Conservation (phyloP, 2,113 vertebrate species). For the Ceyx margarethae region DNA sequence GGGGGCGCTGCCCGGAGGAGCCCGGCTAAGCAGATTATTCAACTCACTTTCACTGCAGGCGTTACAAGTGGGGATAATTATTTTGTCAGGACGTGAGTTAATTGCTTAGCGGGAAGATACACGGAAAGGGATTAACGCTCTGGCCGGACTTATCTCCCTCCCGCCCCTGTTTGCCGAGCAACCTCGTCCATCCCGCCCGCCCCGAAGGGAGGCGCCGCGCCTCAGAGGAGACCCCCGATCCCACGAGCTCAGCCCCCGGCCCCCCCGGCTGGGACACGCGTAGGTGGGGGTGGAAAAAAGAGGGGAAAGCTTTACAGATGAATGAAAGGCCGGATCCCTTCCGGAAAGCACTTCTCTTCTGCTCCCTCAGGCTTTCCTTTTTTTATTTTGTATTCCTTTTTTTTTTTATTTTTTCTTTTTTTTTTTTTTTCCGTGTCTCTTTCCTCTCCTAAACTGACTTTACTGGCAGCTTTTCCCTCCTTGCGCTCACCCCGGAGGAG, state of each 20-base stretch:
- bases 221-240: neutral
- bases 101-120: neutral
- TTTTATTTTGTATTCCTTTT: rapidly evolving
- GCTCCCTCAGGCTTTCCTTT: neutral
- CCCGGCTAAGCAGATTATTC: neutral
- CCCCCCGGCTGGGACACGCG: neutral
- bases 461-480: neutral
- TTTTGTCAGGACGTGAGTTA: neutral
- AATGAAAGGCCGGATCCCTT: neutral
- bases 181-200: neutral
- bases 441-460: neutral
- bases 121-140: constrained; percentile 27
- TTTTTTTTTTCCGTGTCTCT: neutral
- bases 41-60: neutral
- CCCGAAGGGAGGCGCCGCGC: neutral
- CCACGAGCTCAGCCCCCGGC: neutral
- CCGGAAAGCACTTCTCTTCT: neutral
- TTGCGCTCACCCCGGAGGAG: neutral
- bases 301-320: neutral
- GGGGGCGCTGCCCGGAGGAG: neutral
- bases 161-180: neutral
- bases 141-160: neutral
- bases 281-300: neutral
- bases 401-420: too few species aligned
- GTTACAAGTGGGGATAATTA: neutral